A percentile compares a stretch with the other conserved stretches of the same genome.
Conservation (phyloP, 2,113 vertebrate genomes). For the Myodes glareolus region DNA sequence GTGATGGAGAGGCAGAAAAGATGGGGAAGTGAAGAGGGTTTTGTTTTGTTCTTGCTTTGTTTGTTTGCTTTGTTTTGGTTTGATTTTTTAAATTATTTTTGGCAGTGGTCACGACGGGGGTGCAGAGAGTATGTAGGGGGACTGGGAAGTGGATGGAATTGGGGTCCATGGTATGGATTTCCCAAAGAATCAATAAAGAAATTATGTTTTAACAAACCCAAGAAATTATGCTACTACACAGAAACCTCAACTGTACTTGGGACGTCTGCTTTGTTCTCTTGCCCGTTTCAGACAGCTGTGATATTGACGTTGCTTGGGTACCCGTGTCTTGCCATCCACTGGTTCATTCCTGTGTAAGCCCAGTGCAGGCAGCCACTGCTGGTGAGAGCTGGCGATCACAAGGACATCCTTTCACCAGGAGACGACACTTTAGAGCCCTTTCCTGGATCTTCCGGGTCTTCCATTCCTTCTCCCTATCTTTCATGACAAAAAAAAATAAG, state of each 20-base stretch:
- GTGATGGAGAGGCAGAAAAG: not conserved
- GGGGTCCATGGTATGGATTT: not conserved
- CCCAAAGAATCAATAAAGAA: not conserved
- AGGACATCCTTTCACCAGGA: not conserved
- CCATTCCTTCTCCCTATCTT: not conserved
- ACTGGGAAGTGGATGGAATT: not conserved
- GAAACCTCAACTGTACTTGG: not conserved
- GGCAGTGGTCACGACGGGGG: too few species aligned
- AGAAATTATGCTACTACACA: not conserved
- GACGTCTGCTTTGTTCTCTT: not conserved
- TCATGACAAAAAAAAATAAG: not conserved
- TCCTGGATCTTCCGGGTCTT: too few species aligned
- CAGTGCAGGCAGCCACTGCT: not conserved
- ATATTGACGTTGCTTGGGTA: not conserved
- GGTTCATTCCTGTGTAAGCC: not conserved
- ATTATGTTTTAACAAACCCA: not conserved
- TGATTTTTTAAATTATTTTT: not conserved
- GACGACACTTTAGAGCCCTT: not conserved
- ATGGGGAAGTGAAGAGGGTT: not conserved
- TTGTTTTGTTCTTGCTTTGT: not conserved
- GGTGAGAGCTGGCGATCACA: too few species aligned
- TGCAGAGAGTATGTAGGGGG: too few species aligned
- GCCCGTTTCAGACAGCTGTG: not conserved
- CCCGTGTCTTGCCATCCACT: too few species aligned
- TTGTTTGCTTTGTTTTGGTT: not conserved